Conservation (phyloP, 2,113 vertebrate genomes). For the Acanthisitta chloris region DNA sequence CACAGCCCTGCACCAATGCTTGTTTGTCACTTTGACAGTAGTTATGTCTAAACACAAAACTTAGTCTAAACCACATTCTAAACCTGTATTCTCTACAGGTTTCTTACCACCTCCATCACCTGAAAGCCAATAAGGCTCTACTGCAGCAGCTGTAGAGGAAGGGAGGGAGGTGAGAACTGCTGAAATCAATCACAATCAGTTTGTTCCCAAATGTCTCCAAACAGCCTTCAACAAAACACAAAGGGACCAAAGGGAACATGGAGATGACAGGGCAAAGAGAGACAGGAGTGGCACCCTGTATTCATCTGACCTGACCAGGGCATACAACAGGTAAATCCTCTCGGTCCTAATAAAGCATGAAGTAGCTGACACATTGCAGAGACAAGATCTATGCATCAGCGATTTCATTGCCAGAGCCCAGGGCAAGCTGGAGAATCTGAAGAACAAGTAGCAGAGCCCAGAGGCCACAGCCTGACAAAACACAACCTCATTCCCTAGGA, state of each 20-base stretch:
- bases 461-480: not conserved
- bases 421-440: not conserved
- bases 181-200: not conserved
- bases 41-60: not conserved
- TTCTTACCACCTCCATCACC: not conserved
- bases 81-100: not conserved
- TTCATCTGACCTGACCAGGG: not conserved
- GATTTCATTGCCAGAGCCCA: not conserved
- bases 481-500: not conserved
- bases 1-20: not conserved
- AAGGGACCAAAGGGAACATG: not conserved
- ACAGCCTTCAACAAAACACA: not conserved
- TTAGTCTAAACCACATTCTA: not conserved
- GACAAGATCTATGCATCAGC: not conserved
- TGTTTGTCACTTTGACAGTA: not conserved
- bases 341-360: not conserved
- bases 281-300: not conserved
- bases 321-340: not conserved
- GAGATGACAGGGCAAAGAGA: not conserved
- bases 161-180: not conserved
- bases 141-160: not conserved
- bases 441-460: not conserved
- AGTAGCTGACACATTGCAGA: not conserved
- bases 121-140: not conserved
- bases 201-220: not conserved